phyloP scores from a whole-genome alignment of 2,888 invertebrate genomes.

The Cynaeus angustus region DNA sequence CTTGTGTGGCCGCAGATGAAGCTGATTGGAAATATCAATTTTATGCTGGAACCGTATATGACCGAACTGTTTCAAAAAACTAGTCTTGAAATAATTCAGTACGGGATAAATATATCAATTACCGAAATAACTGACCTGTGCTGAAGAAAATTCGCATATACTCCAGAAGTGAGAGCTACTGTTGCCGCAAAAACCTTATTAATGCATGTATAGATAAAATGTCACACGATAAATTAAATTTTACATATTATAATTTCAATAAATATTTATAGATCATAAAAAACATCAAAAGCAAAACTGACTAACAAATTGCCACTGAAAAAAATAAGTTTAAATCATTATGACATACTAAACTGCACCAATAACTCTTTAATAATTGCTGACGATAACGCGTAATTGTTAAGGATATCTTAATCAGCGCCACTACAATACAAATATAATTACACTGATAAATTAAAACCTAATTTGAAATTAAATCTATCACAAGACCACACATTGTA shows the following conservation, averaged over 20 bases:
- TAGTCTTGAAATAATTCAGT: too few species aligned
- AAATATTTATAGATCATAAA: too few species aligned
- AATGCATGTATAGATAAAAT: too few species aligned
- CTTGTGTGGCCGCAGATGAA: slow-evolving; percentile 46
- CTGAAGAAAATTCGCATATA: too few species aligned
- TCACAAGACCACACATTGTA: slow-evolving; percentile 10
- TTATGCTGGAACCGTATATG: slow-evolving; percentile 26
- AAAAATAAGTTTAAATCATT: not conserved
- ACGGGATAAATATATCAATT: too few species aligned
- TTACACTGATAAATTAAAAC: slow-evolving; percentile 10
- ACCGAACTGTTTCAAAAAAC: slow-evolving; percentile 19
- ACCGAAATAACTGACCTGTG: too few species aligned
- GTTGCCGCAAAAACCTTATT: too few species aligned
- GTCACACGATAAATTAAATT: too few species aligned
- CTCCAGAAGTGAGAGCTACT: too few species aligned
- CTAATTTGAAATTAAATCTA: slow-evolving; percentile 11
- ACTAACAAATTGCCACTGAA: too few species aligned
- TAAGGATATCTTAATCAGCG: slow-evolving; percentile 6
- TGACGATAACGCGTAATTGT: slow-evolving; percentile 2
- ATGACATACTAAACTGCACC: not conserved
- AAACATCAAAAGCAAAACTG: too few species aligned
- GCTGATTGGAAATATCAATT: slow-evolving; percentile 36
- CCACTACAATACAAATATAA: slow-evolving; percentile 1
- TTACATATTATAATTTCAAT: too few species aligned
- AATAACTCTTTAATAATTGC: slow-evolving; percentile 11